Percentiles rank a stretch among this genome's conserved stretches.
These are phyloP conservation scores for Temnothorax rugatulus DNA, from an alignment of 2,888 invertebrate species.

Conservation along the genomic window DNA sequence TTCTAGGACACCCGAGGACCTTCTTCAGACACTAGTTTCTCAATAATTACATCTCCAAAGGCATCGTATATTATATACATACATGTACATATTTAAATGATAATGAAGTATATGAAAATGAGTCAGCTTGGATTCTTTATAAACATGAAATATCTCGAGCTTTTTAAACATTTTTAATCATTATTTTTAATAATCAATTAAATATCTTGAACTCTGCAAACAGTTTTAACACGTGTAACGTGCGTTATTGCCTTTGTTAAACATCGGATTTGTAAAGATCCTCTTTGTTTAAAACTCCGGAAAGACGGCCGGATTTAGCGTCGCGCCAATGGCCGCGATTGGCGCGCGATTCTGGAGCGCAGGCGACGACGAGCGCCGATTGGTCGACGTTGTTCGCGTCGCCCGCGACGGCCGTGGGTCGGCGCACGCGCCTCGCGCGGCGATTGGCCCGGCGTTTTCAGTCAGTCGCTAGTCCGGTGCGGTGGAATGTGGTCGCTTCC, in stretches of 20 bases:
- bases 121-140: background rate
- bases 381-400: background rate
- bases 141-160: background rate
- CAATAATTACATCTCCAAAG: slow-evolving; percentile 68
- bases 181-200: no score
- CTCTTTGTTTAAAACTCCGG: background rate
- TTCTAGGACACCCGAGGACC: slow-evolving; percentile 92
- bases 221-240: background rate
- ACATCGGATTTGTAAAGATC: background rate
- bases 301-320: background rate
- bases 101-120: slow-evolving; percentile 1
- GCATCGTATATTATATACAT: background rate
- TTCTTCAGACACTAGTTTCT: slow-evolving; percentile 87
- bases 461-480: slow-evolving; percentile 80
- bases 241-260: background rate
- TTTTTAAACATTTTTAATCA: background rate
- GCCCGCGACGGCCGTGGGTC: background rate
- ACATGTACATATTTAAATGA: background rate
- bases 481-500: slow-evolving; percentile 79
- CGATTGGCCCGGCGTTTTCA: slow-evolving; percentile 73
- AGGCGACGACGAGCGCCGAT: background rate
- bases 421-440: slow-evolving; percentile 52
- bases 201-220: background rate
- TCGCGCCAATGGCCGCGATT: slow-evolving; percentile 21
- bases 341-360: slow-evolving; percentile 9